Conservation (phyloP, 1,140 invertebrate genomes). For the Diorhabda elongata region DNA sequence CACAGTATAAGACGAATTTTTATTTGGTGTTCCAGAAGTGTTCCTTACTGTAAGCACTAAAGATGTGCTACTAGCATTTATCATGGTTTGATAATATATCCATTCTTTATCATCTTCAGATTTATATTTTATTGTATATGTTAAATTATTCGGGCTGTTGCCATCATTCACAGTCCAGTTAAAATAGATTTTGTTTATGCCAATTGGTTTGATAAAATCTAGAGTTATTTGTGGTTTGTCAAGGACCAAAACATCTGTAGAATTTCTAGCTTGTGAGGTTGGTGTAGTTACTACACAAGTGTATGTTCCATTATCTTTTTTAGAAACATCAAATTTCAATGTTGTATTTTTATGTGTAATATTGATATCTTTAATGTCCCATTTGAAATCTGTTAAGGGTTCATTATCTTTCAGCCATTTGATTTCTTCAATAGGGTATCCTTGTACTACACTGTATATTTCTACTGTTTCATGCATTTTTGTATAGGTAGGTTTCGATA, state of each 20-base stretch:
- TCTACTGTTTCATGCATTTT: constrained; percentile 51
- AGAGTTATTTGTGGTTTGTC: constrained; percentile 68
- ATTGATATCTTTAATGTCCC: constrained; percentile 52
- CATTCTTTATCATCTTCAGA: constrained; percentile 53
- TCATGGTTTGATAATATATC: constrained; percentile 51
- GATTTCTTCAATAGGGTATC: constrained; percentile 56
- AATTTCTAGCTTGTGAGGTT: constrained; percentile 42
- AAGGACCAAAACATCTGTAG: constrained; percentile 58
- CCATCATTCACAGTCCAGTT: constrained; percentile 80
- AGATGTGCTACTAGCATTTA: constrained; percentile 51
- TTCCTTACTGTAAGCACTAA: constrained; percentile 50
- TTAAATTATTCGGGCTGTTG: constrained; percentile 61
- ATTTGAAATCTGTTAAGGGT: constrained; percentile 46
- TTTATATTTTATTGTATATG: constrained; percentile 62
- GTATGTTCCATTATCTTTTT: constrained; percentile 67
- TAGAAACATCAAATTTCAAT: constrained; percentile 54
- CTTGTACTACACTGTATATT: constrained; percentile 55
- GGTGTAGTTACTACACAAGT: constrained; percentile 48
- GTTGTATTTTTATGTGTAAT: constrained; percentile 55
- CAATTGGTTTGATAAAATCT: constrained; percentile 71
- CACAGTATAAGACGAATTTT: constrained; percentile 47
- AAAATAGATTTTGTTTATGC: constrained; percentile 66
- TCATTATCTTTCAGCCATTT: constrained; percentile 57
- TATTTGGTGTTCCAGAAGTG: constrained; percentile 32
- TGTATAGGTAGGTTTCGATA: constrained; percentile 47